Base-by-base conservation (phyloP, 2,113 vertebrate species). In the Ardeotis arabs region DNA sequence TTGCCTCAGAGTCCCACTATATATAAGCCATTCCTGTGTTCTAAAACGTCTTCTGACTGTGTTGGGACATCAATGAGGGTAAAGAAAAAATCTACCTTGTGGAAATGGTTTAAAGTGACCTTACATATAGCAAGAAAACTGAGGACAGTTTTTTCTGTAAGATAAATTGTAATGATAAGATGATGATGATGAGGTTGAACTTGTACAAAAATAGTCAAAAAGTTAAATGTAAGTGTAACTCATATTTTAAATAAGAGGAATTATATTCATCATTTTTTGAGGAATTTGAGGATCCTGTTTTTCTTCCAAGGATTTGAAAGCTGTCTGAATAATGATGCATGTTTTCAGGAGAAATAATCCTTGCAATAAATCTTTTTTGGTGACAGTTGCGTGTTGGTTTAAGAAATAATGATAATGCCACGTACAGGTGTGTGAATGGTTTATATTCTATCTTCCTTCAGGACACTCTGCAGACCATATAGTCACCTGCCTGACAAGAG, bases 401-500 rank as follows among this genome's bases (percentile, higher is more conserved):
- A 60, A 70, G 45, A 88, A 59, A 21, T 62, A 18, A 7, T 24
- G 12, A 2, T 79, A 39, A 47, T 35, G 19, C 12, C 49, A 27
- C 0, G 0, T 81, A 15, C 2, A 53, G 16, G 6, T 73, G 13
- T 62, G 33, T 28, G 80, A 79, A 14, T 59, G 66, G 28, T 15
- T 84, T 74, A 4, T 24, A 0, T 80, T 95, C 25, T 94, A 24
- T 73, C 27, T 56, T 95, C 25, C 92, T 44, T 24, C 92, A 99
- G 99, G 99, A 10, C 97, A 95, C 37, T 98, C 98, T 29, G 98
- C 99, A 1, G 95, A 98, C 27, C 99, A 99, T 63, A 98, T 99
- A 29, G 97, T 99, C 72, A 98, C 99, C 20, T 99, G 99, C 89
- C 97, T 99, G 96, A 99, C 99, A 3, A 98, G 99, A 70, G 99